A percentile compares a stretch with the other conserved stretches of the same genome.
Evolutionary conservation across 1,140 invertebrate species (phyloP).

Genomic region (Euwallacea fornicatus): DNA sequence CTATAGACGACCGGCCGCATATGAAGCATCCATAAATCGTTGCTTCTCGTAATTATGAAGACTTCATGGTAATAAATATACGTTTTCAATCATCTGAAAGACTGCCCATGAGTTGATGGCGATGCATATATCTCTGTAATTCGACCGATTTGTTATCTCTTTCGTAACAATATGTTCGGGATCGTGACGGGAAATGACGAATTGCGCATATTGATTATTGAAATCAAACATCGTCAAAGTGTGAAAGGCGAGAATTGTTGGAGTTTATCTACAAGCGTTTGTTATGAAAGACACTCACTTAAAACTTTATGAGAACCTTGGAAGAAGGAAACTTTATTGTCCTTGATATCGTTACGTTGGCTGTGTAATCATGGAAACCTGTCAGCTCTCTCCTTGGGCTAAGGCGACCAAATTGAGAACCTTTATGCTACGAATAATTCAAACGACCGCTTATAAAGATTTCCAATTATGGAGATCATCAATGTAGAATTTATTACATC

Average conservation of each 20-base stretch:
- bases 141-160: conserved; percentile 3
- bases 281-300: too few relatives aligned
- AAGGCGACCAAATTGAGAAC: too few relatives aligned
- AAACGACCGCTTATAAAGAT: not conserved
- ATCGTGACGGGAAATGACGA: not conserved
- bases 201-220: too few relatives aligned
- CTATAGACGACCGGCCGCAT: conserved; percentile 1
- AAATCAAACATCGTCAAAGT: too few relatives aligned
- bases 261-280: too few relatives aligned
- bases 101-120: conserved; percentile 6
- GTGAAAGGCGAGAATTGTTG: too few relatives aligned
- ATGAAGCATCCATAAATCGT: conserved; percentile 23
- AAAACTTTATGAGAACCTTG: too few relatives aligned
- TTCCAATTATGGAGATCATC: not conserved
- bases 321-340: too few relatives aligned
- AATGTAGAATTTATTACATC: not conserved
- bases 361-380: too few relatives aligned
- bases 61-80: conserved; percentile 24
- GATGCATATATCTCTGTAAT: conserved; percentile 14
- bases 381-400: too few relatives aligned
- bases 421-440: too few relatives aligned
- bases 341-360: too few relatives aligned
- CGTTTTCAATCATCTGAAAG: conserved; percentile 30
- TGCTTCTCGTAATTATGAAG: conserved; percentile 15
- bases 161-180: conserved; percentile 9